Evolutionary conservation across 2,888 invertebrate species (phyloP).

Genomic region (Drosophila gaucha): DNA sequence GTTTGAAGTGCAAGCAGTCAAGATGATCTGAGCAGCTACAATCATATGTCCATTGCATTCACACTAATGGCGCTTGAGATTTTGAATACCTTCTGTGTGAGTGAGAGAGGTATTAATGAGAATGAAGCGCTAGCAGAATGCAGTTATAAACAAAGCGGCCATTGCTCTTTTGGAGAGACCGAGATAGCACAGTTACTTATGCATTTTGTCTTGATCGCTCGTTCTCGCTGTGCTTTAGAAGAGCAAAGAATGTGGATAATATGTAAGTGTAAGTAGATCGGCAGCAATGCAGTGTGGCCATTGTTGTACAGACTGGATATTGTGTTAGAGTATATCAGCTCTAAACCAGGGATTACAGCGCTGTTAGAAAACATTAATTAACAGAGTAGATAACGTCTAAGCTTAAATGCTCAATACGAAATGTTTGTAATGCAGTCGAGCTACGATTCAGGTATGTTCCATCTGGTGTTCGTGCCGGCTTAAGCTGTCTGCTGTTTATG

Average conservation of each 20-base stretch:
- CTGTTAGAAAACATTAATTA: no score
- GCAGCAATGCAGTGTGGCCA: no score
- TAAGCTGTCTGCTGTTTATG: slow-evolving; percentile 29
- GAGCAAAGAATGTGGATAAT: neutral
- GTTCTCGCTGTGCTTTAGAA: no score
- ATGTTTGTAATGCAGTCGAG: neutral
- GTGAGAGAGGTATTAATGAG: neutral
- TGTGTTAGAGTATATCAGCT: no score
- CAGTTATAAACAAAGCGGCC: no score
- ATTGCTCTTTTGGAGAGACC: neutral
- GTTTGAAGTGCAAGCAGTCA: neutral
- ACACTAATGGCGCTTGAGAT: neutral
- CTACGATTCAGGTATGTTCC: slow-evolving; percentile 2
- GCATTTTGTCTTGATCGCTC: neutral
- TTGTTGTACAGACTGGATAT: no score
- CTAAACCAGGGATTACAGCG: neutral
- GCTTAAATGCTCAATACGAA: neutral
- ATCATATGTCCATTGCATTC: neutral
- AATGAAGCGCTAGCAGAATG: no score
- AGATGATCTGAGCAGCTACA: neutral
- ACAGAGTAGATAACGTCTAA: neutral
- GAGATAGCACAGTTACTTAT: no score
- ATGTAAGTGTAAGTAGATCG: no score
- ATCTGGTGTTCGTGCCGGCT: neutral
- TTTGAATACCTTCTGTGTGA: no score